Base-by-base conservation (phyloP, 2,113 vertebrate genomes). In the Bubo scandiacus region DNA sequence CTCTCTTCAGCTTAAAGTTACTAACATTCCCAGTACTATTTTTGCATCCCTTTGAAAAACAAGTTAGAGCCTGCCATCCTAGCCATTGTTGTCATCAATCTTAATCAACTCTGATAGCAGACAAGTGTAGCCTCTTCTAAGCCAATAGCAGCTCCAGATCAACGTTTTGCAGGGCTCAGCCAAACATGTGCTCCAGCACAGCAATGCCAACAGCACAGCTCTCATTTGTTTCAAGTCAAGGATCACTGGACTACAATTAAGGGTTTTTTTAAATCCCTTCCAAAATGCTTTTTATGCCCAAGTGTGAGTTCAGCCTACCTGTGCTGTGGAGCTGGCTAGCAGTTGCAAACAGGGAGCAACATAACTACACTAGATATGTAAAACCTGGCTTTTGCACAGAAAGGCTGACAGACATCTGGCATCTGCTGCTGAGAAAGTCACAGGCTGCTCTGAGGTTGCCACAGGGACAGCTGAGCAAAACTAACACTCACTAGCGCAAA, bases 341-440 rank as follows among this genome's bases (percentile, higher is more conserved):
- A 63, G 43, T 5, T 10, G 12, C 2, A 6, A 90, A 34, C 9
- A 9, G 7, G 16, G 3, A 68, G 54, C 0, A 45, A 12, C 18
- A 45, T 49, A 63, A n/a, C 8, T 1, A 26, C 1, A 0, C 4
- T 14, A 19, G 25, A 15, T 32, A 27, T 5, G 9, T 22, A 54
- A 67, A 58, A 4, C 14, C 20, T 54, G 20, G 13, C 3, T 91
- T 86, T 87, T 59, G 18, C 5, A 2, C 32, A 45, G 18, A 54
- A 63, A 77, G 15, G 17, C 34, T 91, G 20, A 19, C 5, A 32
- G 13, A 32, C 43, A 6, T 2, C 38, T 5, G 1, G 12, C 12
- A 27, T 36, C 10, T 90, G 12, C 73, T 59, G 12, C 40, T 81
- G 25, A 54, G 58, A 52, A 81, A 68, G 27, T 34, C 2, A 0